phyloP scores from a whole-genome alignment of 2,888 invertebrate genomes.

The Apotomis turbidana region DNA sequence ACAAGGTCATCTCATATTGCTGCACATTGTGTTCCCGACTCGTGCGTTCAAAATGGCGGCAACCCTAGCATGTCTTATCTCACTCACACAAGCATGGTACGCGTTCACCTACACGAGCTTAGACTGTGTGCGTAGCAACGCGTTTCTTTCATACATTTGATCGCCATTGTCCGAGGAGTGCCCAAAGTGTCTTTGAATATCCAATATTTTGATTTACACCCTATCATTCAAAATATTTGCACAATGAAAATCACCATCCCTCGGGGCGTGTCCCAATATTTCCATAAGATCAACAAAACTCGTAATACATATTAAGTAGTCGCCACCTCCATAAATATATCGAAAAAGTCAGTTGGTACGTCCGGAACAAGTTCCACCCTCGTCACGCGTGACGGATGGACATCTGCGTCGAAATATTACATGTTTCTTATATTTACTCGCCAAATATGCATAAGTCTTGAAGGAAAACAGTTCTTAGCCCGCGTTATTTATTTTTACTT shows the following conservation, averaged over 20 bases:
- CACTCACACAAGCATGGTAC: too few species aligned
- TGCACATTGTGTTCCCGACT: too few species aligned
- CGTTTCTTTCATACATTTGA: too few species aligned
- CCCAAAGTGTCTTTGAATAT: neutral
- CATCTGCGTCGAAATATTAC: conserved; percentile 11
- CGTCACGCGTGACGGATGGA: neutral
- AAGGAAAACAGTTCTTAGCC: too few species aligned
- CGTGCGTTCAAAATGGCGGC: too few species aligned
- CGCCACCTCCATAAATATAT: conserved; percentile 9
- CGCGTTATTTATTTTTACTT: too few species aligned
- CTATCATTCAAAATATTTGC: neutral
- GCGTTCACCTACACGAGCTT: too few species aligned
- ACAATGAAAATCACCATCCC: neutral
- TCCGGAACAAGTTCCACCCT: neutral
- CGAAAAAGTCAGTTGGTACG: neutral
- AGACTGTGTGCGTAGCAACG: too few species aligned
- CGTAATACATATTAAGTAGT: conserved; percentile 15
- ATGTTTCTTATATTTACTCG: neutral
- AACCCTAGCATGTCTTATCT: too few species aligned
- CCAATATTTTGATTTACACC: neutral
- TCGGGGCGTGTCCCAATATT: neutral
- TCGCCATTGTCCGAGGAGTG: too few species aligned
- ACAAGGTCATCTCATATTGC: too few species aligned
- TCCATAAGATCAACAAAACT: conserved; percentile 5
- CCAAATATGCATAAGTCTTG: conserved; percentile 7